Percentiles rank a stretch among this genome's conserved stretches.
phyloP scores from a whole-genome alignment of 2,888 invertebrate species.

The Gandaritis pyraliata region DNA sequence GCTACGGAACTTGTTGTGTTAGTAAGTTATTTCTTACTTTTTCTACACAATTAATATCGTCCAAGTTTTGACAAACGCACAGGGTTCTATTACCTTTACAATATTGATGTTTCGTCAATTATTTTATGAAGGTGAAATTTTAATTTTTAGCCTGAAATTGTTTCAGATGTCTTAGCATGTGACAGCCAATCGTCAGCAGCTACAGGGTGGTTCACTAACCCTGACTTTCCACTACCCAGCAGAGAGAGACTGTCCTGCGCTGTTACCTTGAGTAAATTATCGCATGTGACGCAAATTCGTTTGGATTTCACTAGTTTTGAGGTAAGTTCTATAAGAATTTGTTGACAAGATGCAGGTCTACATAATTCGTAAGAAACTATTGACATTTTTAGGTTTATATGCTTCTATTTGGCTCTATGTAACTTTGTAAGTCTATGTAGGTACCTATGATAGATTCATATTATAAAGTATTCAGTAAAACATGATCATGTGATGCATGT shows the following conservation, averaged over 20 bases:
- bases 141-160: neutral
- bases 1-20: constrained; percentile 90
- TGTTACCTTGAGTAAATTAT: constrained; percentile 86
- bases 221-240: constrained; percentile 86
- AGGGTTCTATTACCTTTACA: no score
- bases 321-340: constrained; percentile 65
- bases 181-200: constrained; percentile 86
- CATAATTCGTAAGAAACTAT: no score
- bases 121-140: no score
- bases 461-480: constrained; percentile 7
- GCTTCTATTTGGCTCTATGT: neutral
- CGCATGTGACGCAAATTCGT: constrained; percentile 87
- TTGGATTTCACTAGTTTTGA: constrained; percentile 89
- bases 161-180: constrained; percentile 87
- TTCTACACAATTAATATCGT: neutral
- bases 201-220: constrained; percentile 89
- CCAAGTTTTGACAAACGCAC: neutral
- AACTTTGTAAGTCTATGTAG: no score
- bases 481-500: constrained; percentile 14
- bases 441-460: neutral
- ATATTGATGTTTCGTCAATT: no score
- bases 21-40: constrained; percentile 82
- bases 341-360: no score
- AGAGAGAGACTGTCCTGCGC: constrained; percentile 86
- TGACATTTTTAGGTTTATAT: no score